Evolutionary conservation across 2,113 vertebrate genomes (phyloP).

Genomic region (Zosterops hypoxanthus): DNA sequence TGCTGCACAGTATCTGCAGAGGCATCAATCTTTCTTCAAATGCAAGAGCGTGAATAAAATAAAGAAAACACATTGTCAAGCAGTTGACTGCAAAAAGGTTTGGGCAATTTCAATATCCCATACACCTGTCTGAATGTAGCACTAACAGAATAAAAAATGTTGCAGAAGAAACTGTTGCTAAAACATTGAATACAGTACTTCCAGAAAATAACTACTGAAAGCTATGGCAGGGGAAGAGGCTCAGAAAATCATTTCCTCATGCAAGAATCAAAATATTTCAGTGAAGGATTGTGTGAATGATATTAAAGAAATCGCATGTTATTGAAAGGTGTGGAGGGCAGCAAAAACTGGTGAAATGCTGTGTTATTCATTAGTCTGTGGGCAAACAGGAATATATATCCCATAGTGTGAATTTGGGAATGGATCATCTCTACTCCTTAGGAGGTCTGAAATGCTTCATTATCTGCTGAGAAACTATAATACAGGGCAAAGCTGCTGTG

Average conservation of each 20-base stretch:
- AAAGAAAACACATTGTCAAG: not conserved
- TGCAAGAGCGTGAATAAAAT: not conserved
- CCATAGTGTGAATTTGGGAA: not conserved
- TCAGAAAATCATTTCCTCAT: not conserved
- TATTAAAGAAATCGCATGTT: accelerated
- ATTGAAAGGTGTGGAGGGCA: not conserved
- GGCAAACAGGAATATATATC: not conserved
- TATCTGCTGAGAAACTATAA: not conserved
- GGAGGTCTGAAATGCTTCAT: not conserved
- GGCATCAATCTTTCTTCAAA: not conserved
- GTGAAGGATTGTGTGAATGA: not conserved
- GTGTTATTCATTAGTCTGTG: not conserved
- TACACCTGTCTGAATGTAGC: not conserved
- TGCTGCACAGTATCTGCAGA: not conserved
- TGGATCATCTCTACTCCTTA: not conserved
- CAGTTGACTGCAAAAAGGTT: not conserved
- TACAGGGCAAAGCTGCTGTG: not conserved
- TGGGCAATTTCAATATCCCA: not conserved
- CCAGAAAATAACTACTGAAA: not conserved
- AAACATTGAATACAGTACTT: not conserved
- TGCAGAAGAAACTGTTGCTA: not conserved
- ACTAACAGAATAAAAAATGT: not conserved
- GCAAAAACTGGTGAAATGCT: not conserved
- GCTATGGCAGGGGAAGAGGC: not conserved
- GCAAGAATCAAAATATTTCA: not conserved